Evolutionary conservation across 2,888 invertebrate species (phyloP).

Genomic region (Caenorhabditis angaria): DNA sequence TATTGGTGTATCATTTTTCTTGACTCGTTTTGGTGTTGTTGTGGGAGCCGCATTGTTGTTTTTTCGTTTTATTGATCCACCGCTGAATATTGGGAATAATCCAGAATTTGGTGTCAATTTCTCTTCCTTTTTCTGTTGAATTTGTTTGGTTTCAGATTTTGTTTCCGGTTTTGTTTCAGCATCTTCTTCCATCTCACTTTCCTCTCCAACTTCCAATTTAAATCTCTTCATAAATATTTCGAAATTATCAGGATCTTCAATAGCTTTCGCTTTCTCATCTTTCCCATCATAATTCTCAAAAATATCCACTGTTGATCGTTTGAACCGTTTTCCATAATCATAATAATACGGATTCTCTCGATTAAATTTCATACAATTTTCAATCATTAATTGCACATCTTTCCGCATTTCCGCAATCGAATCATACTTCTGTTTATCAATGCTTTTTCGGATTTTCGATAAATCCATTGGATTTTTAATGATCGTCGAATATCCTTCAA

Average conservation of each 20-base stretch:
- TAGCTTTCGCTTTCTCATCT: background rate
- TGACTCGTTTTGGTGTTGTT: conserved; percentile 10
- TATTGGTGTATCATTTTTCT: conserved; percentile 7
- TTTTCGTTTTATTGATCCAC: conserved; percentile 3
- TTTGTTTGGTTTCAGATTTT: background rate
- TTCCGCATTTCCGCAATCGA: conserved; percentile 82
- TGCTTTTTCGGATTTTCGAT: conserved; percentile 66
- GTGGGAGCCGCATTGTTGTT: background rate
- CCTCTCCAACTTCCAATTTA: background rate
- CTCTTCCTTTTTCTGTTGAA: background rate
- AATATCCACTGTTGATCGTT: conserved; percentile 11
- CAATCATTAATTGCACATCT: conserved; percentile 94
- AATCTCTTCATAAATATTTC: background rate
- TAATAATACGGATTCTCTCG: conserved; percentile 74
- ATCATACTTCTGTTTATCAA: conserved; percentile 4
- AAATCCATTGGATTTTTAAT: conserved; percentile 89
- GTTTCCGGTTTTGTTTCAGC: background rate
- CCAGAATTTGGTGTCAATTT: background rate
- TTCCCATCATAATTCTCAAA: conserved; percentile 19
- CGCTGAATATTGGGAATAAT: background rate
- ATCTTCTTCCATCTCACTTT: background rate
- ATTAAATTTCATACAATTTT: conserved; percentile 93
- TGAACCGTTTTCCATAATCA: conserved; percentile 49
- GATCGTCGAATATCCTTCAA: conserved; percentile 86
- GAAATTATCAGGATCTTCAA: conserved; percentile 3